phyloP scores from a whole-genome alignment of 35 echinoderm and acorn worm genomes.

The Acanthaster planci region DNA sequence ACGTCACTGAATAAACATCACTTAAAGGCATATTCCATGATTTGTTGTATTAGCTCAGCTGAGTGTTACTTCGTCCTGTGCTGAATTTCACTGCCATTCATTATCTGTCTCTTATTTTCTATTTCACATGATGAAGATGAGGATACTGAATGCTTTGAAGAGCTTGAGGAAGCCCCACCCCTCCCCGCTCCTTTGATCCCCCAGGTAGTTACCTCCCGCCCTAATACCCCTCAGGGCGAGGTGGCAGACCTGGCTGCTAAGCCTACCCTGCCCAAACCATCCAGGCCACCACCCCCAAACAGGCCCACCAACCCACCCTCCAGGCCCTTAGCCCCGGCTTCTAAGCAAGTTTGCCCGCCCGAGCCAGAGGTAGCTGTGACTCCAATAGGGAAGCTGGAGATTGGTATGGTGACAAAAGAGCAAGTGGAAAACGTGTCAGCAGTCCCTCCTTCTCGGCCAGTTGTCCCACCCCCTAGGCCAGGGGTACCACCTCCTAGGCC shows the following conservation, averaged over 20 bases:
- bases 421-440: not conserved
- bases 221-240: slow-evolving; percentile 5
- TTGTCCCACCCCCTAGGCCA: slow-evolving; percentile 47
- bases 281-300: slow-evolving; percentile 50
- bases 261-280: slow-evolving; percentile 13
- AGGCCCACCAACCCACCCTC: slow-evolving; percentile 48
- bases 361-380: not conserved
- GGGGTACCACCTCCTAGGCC: slow-evolving; percentile 46
- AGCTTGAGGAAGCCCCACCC: not conserved
- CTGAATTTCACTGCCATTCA: too few relatives aligned
- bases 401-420: not conserved
- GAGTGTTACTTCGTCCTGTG: too few relatives aligned
- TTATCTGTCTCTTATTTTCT: too few relatives aligned
- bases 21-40: too few relatives aligned
- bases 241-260: not conserved
- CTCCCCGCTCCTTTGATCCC: slow-evolving; percentile 62
- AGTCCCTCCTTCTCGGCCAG: slow-evolving; percentile 44
- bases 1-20: too few relatives aligned
- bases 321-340: slow-evolving; percentile 27
- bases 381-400: not conserved
- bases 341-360: slow-evolving; percentile 7
- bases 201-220: slow-evolving; percentile 3
- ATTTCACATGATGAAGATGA: not conserved
- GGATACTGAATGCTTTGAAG: not conserved
- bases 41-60: too few relatives aligned